Base-by-base conservation (phyloP, 2,113 vertebrate species). In the Atherinomorus stipes region DNA sequence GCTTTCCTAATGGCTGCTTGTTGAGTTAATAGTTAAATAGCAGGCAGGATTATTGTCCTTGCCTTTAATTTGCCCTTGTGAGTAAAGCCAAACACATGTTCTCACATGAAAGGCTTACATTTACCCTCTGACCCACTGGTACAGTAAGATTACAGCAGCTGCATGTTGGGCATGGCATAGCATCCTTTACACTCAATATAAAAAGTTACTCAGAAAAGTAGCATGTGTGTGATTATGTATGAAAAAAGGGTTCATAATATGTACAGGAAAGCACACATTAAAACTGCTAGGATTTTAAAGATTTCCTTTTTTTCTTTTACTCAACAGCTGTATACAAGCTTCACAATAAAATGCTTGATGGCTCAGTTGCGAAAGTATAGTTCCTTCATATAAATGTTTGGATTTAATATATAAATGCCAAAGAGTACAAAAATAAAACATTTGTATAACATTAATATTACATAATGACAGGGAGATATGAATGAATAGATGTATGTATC, bases 341-440 rank as follows among this genome's bases (percentile, higher is more conserved):
- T 79, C 31, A 79, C 64, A 84, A 71, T 68, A 71, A 85, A 69
- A 74, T 16, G 22, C 61, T 75, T 26, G 40, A 60, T 53, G 79
- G 84, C 75, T 87, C 76, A 89, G 60, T 66, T 70, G 72, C 74
- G 54, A 88, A 59, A 74, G 49, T 84, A 86, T 64, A 87, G 16
- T 65, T 85, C 64, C 70, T 89, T 88, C 80, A 84, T 89, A 87
- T 82, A 85, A 86, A 82, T 76, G 70, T 71, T 80, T 77, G 59
- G 60, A 81, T 78, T 79, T 82, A 59, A 78, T 88, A 78, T 73
- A 85, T 57, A 83, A 87, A 90, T 84, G 86, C 76, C 85, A 64
- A 87, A 70, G 89, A 88, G 87, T 93, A 92, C 88, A 93, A 93
- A 93, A 93, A 93, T 93, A 93, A 85, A 91, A 88, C 84, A 87